Conservation (phyloP, 2,113 vertebrate genomes). For the Sula dactylatra region DNA sequence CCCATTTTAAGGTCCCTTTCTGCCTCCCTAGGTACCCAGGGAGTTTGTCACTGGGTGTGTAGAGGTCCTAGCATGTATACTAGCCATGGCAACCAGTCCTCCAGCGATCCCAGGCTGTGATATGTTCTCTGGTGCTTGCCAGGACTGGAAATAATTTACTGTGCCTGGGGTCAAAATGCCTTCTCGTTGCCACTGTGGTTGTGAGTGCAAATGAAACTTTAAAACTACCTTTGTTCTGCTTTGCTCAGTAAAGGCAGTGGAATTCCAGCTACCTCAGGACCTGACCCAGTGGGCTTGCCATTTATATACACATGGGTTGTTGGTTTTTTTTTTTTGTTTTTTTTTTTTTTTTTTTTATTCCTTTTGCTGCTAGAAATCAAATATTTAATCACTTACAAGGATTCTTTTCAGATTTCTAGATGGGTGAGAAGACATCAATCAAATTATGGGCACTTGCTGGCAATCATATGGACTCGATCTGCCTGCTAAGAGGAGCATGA, state of each 20-base stretch:
- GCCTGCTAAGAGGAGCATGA: slow-evolving; percentile 12
- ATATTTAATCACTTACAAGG: background rate
- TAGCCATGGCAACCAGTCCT: background rate
- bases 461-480: background rate
- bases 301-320: background rate
- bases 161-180: background rate
- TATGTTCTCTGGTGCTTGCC: background rate
- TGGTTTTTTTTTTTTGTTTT: background rate
- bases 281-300: background rate
- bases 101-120: background rate
- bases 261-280: background rate
- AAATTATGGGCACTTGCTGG: slow-evolving; percentile 25
- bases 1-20: background rate
- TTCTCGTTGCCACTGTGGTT: background rate
- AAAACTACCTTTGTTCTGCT: slow-evolving; percentile 11
- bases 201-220: background rate
- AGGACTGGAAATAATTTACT: slow-evolving; percentile 26
- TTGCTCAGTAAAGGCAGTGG: background rate
- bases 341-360: background rate
- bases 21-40: background rate
- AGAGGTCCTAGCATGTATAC: background rate
- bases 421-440: slow-evolving; percentile 29
- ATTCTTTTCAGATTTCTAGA: slow-evolving; percentile 26
- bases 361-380: slow-evolving; percentile 15
- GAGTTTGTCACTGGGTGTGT: background rate